Conservation (phyloP, 1,140 invertebrate species). For the Microvelia longipes region DNA sequence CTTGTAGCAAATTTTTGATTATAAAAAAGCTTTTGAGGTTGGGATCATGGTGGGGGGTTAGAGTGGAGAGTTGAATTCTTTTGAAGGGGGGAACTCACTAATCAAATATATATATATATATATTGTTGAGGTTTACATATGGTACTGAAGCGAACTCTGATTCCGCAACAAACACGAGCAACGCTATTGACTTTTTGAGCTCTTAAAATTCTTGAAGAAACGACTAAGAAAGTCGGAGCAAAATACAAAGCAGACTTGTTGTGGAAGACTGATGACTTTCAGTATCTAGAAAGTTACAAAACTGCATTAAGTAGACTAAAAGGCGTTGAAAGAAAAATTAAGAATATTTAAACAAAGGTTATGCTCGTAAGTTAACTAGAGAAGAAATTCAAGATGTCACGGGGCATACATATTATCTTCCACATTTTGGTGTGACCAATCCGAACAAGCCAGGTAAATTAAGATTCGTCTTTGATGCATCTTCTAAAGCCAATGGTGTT, state of each 20-base stretch:
- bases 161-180: neutral
- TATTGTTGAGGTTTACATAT: too few relatives aligned
- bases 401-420: constrained; percentile 22
- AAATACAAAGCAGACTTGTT: neutral
- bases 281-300: neutral
- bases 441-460: constrained; percentile 8
- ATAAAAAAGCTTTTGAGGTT: too few relatives aligned
- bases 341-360: neutral
- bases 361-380: neutral
- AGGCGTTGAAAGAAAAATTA: neutral
- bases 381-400: neutral
- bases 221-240: neutral
- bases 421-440: constrained; percentile 24
- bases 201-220: neutral
- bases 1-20: too few relatives aligned
- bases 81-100: too few relatives aligned
- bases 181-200: neutral
- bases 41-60: too few relatives aligned
- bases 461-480: constrained; percentile 25
- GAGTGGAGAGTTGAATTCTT: too few relatives aligned
- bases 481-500: constrained; percentile 16
- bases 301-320: neutral
- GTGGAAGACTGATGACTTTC: neutral
- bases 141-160: too few relatives aligned
- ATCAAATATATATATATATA: too few relatives aligned